phyloP scores from a whole-genome alignment of 2,888 invertebrate genomes.

The Dusona sp. region DNA sequence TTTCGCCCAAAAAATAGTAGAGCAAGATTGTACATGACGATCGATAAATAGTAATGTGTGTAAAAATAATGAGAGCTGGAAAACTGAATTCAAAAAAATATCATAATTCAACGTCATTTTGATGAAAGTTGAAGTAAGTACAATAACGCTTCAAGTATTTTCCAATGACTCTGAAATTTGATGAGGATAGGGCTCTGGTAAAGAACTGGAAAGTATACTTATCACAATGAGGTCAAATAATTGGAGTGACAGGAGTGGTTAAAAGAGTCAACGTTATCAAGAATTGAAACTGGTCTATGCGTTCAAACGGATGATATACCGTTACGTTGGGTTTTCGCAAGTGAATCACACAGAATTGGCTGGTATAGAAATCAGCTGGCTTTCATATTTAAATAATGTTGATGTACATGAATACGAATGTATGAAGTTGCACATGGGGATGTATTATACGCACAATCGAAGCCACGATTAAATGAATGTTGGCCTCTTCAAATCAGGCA shows the following conservation, averaged over 20 bases:
- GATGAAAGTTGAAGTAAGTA: too few species aligned
- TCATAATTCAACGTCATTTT: too few species aligned
- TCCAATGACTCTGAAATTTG: not conserved
- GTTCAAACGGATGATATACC: too few species aligned
- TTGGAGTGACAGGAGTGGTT: not conserved
- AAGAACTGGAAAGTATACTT: not conserved
- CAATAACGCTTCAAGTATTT: not conserved
- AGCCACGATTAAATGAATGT: not conserved
- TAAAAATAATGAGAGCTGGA: too few species aligned
- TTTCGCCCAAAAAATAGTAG: not conserved
- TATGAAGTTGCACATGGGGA: not conserved
- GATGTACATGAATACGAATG: not conserved
- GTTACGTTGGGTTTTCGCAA: too few species aligned
- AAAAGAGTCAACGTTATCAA: not conserved
- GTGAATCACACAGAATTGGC: not conserved
- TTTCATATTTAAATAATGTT: not conserved
- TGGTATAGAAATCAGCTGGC: not conserved
- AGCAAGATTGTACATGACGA: not conserved
- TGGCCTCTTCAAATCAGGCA: not conserved
- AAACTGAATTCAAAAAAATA: too few species aligned
- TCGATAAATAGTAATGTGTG: not conserved
- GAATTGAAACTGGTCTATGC: too few species aligned
- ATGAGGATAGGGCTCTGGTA: not conserved
- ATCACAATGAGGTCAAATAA: not conserved
- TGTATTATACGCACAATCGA: too few species aligned